Percentiles rank a stretch among this genome's conserved stretches.
These are phyloP conservation scores for Ypsolopha scabrella DNA, from an alignment of 2,888 invertebrate genomes.

Conservation along the genomic window DNA sequence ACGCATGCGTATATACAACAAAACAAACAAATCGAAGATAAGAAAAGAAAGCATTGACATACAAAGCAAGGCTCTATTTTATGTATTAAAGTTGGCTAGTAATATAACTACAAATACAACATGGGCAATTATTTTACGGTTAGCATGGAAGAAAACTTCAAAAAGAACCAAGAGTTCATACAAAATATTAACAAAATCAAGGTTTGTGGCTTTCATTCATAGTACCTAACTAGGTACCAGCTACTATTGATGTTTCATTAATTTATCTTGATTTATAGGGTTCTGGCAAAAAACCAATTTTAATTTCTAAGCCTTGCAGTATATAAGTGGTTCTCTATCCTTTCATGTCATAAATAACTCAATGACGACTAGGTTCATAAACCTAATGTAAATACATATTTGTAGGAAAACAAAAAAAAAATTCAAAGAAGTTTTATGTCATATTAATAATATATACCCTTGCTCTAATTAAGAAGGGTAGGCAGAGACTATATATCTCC, in stretches of 20 bases:
- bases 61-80: too few species aligned
- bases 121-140: constrained; percentile 53
- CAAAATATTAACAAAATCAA: constrained; percentile 75
- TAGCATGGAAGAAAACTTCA: constrained; percentile 76
- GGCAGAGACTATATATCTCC: background rate
- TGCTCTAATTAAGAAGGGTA: background rate
- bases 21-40: too few species aligned
- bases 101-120: background rate
- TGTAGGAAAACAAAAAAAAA: background rate
- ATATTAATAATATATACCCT: too few species aligned
- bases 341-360: too few species aligned
- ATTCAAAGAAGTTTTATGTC: too few species aligned
- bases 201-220: constrained; percentile 36
- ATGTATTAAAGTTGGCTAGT: too few species aligned
- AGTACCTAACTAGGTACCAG: background rate
- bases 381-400: background rate
- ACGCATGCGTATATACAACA: too few species aligned
- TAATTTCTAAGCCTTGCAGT: background rate
- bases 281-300: background rate
- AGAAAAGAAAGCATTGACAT: too few species aligned
- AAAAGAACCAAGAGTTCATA: constrained; percentile 78
- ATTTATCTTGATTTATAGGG: background rate
- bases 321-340: too few species aligned
- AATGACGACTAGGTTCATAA: too few species aligned
- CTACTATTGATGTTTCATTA: too few species aligned